phyloP scores from a whole-genome alignment of 1,140 invertebrate genomes.

The Glomeris maerens region DNA sequence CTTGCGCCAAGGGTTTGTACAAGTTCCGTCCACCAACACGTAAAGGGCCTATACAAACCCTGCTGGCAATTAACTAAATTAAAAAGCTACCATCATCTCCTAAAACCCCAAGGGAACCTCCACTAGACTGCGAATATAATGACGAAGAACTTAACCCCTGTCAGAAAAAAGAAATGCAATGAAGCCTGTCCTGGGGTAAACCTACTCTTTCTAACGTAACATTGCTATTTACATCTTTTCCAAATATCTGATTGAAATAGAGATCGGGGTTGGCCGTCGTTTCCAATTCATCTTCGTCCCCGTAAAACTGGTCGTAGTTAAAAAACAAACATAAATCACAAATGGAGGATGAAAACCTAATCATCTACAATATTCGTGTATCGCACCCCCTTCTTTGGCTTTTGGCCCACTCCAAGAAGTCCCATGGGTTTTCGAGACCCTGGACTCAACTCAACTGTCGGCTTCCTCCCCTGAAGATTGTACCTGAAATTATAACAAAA shows the following conservation, averaged over 20 bases:
- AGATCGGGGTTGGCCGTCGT: neutral
- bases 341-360: neutral
- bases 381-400: constrained; percentile 6
- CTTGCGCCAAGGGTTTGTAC: no score
- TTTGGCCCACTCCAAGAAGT: constrained; percentile 6
- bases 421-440: constrained; percentile 6
- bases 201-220: neutral
- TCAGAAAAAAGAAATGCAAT: neutral
- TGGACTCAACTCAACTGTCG: constrained; percentile 8
- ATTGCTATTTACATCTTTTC: neutral
- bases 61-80: neutral
- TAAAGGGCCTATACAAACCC: neutral
- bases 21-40: neutral
- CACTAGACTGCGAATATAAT: neutral
- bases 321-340: neutral
- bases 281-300: constrained; percentile 3
- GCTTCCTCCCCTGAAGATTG: neutral
- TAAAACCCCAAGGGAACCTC: neutral
- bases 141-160: neutral
- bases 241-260: constrained; percentile 2
- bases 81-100: neutral
- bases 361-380: neutral
- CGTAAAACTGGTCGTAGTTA: constrained; percentile 2
- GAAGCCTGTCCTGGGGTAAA: neutral
- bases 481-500: neutral